phyloP scores from a whole-genome alignment of 2,113 vertebrate species.

The Tragelaphus imberbis region DNA sequence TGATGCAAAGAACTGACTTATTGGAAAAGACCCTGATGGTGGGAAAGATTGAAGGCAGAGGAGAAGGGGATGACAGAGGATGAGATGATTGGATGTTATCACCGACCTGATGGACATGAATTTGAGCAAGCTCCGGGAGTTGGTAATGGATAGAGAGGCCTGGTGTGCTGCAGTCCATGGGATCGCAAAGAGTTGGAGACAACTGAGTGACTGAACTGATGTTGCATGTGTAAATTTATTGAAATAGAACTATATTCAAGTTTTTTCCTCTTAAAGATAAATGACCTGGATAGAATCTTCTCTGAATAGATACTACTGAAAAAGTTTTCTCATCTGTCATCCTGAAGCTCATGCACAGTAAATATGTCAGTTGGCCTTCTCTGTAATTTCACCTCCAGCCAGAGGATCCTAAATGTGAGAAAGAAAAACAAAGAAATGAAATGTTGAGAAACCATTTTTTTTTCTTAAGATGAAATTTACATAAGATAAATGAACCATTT shows the following conservation, averaged over 20 bases:
- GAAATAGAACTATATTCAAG: background rate
- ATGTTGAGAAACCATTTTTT: background rate
- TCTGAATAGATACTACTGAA: background rate
- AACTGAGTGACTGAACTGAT: background rate
- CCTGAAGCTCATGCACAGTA: background rate
- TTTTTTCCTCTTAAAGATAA: background rate
- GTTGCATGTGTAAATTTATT: background rate
- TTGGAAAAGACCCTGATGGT: background rate
- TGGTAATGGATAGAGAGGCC: background rate
- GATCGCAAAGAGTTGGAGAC: background rate
- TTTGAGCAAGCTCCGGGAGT: background rate
- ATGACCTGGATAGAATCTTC: background rate
- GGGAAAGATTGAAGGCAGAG: background rate
- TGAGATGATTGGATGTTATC: background rate
- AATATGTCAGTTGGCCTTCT: background rate
- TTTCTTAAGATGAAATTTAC: background rate
- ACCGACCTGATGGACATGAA: background rate
- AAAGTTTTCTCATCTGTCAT: background rate
- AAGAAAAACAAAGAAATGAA: background rate
- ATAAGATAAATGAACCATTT: background rate
- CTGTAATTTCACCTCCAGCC: background rate
- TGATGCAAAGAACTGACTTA: background rate
- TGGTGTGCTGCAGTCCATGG: background rate
- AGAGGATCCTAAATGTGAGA: background rate
- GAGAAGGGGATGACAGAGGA: background rate